Base-by-base conservation (phyloP, 2,113 vertebrate genomes). In the Petaurus breviceps region DNA sequence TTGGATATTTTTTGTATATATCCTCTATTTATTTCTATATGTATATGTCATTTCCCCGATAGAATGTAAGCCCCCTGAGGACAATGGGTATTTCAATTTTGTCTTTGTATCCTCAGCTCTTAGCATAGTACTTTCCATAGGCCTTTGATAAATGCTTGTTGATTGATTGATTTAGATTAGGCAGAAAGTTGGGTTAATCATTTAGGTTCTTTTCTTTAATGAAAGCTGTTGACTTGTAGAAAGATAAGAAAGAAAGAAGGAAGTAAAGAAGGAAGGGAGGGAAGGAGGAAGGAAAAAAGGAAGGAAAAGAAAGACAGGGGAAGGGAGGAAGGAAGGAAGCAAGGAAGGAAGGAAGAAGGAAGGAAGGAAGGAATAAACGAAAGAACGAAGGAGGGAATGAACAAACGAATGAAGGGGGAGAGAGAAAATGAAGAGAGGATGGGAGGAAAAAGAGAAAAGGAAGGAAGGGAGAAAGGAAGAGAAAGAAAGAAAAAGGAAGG, bases 111-210 rank as follows among this genome's bases (percentile, higher is more conserved):
- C 37, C 68, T 22, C 5, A 43, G 16, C 37, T 37, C 37, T 43
- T 77, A 19, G 37, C 6, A n/a, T 2, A 77, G 37, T n/a, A n/a
- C 37, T 5, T 77, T 0, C 37, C 12, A 68, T 37, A 68, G 31
- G 12, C 54, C 54, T 7, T 61, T 61, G 10, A 10, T 28, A 50
- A 96, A 95, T 96, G 51, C 93, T 31, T 3, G 90, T 94, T 77
- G 96, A 77, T 91, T 50, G 90, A 46, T 0, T 0, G 53, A 90
- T 95, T 94, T 47, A 0, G 54, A 49, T 6, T 6, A 95, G 89
- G n/a, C 89, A 94, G 25, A 95, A 68, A 49, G 61, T 54, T 84
- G 7, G 22, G 47, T 50, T 95, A 47, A 11, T 0, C 0, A 11
- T 90, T 12, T 57, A 37, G 31, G 7, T 25, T 55, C 37, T 28